Percentiles rank a stretch among this genome's conserved stretches.
Conservation (phyloP, 2,113 vertebrate genomes). For the Hirundichthys speculiger region DNA sequence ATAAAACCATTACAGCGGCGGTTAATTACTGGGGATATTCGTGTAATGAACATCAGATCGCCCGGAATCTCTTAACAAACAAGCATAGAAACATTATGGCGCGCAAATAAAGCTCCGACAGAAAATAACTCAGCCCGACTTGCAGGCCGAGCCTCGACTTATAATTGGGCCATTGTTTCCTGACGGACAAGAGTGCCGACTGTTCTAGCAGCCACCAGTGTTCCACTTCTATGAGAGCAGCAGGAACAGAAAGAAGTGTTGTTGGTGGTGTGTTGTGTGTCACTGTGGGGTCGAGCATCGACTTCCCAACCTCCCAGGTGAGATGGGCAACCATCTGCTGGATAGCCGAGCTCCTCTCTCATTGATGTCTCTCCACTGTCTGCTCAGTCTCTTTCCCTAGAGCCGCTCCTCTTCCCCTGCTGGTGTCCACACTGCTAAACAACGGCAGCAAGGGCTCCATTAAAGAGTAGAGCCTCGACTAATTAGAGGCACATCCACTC, state of each 20-base stretch:
- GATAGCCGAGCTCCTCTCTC: constrained; percentile 19
- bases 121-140: constrained; percentile 22
- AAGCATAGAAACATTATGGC: constrained; percentile 16
- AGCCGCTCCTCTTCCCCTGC: constrained; percentile 39
- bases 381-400: constrained; percentile 26
- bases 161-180: constrained; percentile 64
- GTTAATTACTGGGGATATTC: constrained; percentile 44
- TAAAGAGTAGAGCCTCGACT: constrained; percentile 65
- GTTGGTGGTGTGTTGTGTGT: constrained; percentile 21
- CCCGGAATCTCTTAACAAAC: constrained; percentile 42
- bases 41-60: constrained; percentile 49
- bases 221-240: constrained; percentile 47
- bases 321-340: constrained; percentile 47
- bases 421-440: constrained; percentile 65
- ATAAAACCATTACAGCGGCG: constrained; percentile 30
- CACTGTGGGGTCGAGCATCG: constrained; percentile 14
- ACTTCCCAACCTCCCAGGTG: constrained; percentile 48
- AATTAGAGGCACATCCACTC: constrained; percentile 64
- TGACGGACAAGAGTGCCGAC: constrained; percentile 38
- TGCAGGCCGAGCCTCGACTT: constrained; percentile 35
- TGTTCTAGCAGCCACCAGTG: constrained; percentile 33
- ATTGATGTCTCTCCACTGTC: constrained; percentile 20
- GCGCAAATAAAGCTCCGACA: constrained; percentile 45
- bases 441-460: constrained; percentile 59
- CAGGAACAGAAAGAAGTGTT: constrained; percentile 39